Conservation (phyloP, 2,797 vertebrate genomes). For the Phalanger gymnotis region DNA sequence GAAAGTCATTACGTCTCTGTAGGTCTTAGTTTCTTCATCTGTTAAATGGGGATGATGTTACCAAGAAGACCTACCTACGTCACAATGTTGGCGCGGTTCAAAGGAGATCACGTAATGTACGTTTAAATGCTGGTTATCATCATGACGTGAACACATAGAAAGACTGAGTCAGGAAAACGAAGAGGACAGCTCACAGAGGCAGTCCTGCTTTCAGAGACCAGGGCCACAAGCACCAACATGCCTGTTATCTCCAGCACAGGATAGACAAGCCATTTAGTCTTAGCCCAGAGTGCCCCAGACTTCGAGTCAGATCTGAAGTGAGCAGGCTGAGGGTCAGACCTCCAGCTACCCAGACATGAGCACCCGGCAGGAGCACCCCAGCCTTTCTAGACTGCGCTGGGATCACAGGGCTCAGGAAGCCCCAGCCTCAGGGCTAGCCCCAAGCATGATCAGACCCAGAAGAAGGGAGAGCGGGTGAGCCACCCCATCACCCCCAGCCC, state of each 20-base stretch:
- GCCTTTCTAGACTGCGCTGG: not conserved
- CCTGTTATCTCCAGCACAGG: not conserved
- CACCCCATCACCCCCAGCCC: accelerated
- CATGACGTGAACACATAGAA: not conserved
- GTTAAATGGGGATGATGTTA: not conserved
- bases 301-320: not conserved
- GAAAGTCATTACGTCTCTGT: not conserved
- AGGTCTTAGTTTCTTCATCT: not conserved
- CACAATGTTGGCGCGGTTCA: not conserved
- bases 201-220: not conserved
- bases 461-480: not conserved
- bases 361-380: not conserved
- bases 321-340: not conserved
- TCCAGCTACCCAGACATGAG: not conserved
- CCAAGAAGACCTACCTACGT: not conserved
- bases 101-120: not conserved
- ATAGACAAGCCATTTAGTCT: not conserved
- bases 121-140: not conserved
- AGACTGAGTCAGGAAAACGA: not conserved
- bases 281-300: too few species aligned
- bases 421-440: not conserved
- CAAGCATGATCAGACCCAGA: not conserved
- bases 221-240: not conserved
- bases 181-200: not conserved
- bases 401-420: too few species aligned